phyloP scores from a whole-genome alignment of 1,140 invertebrate species.

The Drosophila jambulina region DNA sequence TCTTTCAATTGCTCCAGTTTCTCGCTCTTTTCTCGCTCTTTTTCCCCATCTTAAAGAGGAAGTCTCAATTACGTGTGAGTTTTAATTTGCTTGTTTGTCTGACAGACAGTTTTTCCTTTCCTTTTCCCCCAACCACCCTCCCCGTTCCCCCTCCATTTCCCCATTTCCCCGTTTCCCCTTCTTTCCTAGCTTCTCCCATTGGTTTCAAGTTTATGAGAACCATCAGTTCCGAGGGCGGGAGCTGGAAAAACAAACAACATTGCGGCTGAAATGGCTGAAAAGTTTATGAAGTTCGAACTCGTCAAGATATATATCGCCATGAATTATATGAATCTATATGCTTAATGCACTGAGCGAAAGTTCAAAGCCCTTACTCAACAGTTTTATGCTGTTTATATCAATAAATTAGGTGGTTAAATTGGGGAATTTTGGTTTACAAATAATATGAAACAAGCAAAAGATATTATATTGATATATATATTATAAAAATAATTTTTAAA shows the following conservation, averaged over 20 bases:
- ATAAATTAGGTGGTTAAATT: no score
- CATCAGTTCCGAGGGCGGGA: background rate
- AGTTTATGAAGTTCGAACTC: conserved; percentile 61
- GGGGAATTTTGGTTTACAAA: background rate
- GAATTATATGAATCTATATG: conserved; percentile 24
- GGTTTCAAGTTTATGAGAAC: conserved; percentile 53
- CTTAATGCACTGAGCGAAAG: background rate
- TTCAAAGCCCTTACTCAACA: background rate
- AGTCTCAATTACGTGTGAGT: conserved; percentile 74
- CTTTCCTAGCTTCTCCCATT: conserved; percentile 4
- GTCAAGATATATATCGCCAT: conserved; percentile 32
- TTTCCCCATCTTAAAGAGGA: conserved; percentile 58
- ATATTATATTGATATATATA: background rate
- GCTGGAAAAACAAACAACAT: conserved; percentile 28
- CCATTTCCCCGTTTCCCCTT: background rate
- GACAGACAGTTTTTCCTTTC: conserved; percentile 50
- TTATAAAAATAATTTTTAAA: background rate
- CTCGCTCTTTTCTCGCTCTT: conserved; percentile 9
- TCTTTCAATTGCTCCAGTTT: conserved; percentile 77
- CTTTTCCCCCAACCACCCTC: background rate
- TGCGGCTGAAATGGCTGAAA: conserved; percentile 25
- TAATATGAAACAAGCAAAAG: background rate
- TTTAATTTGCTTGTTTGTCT: conserved; percentile 63
- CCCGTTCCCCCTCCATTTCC: background rate
- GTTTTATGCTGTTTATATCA: background rate